Evolutionary conservation across 2,797 vertebrate genomes (phyloP).

Genomic region (Periophthalmus magnuspinnatus): DNA sequence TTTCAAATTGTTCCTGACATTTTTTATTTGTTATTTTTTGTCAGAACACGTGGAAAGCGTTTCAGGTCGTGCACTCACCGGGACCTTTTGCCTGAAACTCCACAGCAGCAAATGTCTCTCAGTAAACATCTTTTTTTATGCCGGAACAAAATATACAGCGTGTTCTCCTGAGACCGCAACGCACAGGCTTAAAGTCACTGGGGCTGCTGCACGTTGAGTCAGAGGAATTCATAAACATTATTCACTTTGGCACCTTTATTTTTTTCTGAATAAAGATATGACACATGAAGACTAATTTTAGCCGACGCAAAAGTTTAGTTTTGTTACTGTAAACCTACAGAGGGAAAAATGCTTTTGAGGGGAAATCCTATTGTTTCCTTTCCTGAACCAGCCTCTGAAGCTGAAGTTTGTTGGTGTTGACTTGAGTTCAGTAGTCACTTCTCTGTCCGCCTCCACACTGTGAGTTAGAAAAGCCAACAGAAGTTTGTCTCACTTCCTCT

Average conservation of each 20-base stretch:
- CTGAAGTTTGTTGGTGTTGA: conserved; percentile 12
- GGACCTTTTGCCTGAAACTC: neutral
- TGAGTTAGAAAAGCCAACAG: conserved; percentile 54
- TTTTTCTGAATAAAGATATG: neutral
- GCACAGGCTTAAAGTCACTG: neutral
- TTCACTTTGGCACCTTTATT: neutral
- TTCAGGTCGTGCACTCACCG: neutral
- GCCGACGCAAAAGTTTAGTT: neutral
- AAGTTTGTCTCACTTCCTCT: conserved; percentile 79
- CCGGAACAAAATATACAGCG: neutral
- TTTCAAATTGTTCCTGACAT: neutral
- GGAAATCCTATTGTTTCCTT: conserved; percentile 35
- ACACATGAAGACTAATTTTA: neutral
- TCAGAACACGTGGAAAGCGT: neutral
- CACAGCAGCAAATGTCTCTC: neutral
- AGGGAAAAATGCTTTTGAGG: conserved; percentile 8
- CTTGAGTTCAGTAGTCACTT: conserved; percentile 46
- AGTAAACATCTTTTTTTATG: neutral
- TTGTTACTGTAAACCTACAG: neutral
- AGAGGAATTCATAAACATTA: neutral
- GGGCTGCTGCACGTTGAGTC: neutral
- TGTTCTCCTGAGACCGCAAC: neutral
- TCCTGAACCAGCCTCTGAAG: conserved; percentile 29
- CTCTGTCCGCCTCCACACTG: conserved; percentile 39
- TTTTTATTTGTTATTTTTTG: neutral